phyloP scores from a whole-genome alignment of 2,888 invertebrate species.

The Oxyteleia sp. region DNA sequence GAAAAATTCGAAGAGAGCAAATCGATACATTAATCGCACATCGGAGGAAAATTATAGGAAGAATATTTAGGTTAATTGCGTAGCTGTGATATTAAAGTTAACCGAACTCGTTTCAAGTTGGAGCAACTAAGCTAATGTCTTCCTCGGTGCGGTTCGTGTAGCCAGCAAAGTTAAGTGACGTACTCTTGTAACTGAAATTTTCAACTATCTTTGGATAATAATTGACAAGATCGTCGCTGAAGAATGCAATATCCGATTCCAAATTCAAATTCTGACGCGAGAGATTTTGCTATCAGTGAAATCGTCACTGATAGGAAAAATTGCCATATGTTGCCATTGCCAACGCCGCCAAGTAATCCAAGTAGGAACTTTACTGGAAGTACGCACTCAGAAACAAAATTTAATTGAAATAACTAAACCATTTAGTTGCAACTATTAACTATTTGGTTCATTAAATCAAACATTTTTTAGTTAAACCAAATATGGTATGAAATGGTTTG shows the following conservation, averaged over 20 bases:
- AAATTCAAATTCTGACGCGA: not conserved
- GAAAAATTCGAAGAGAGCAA: constrained; percentile 23
- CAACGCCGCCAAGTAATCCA: constrained; percentile 14
- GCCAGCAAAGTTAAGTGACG: constrained; percentile 34
- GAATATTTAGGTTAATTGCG: constrained; percentile 62
- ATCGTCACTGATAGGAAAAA: constrained; percentile 27
- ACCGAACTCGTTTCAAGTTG: constrained; percentile 47
- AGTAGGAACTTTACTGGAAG: constrained; percentile 54
- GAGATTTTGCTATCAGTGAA: not conserved
- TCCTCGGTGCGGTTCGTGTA: constrained; percentile 16
- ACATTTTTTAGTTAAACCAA: too few species aligned
- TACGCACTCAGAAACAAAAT: too few species aligned
- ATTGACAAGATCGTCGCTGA: constrained; percentile 35
- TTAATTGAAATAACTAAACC: too few species aligned
- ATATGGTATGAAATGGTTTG: too few species aligned
- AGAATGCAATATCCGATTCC: constrained; percentile 8
- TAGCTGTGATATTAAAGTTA: constrained; percentile 55
- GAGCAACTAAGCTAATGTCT: constrained; percentile 47
- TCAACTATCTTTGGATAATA: constrained; percentile 22
- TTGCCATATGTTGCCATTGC: constrained; percentile 1
- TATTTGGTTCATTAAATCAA: too few species aligned
- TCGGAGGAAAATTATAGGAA: constrained; percentile 28
- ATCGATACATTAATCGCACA: constrained; percentile 25
- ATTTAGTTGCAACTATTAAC: too few species aligned
- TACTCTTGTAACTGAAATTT: constrained; percentile 30